A percentile compares a stretch with the other conserved stretches of the same genome.
phyloP scores from a whole-genome alignment of 2,113 vertebrate genomes.

The Chrysemys picta region DNA sequence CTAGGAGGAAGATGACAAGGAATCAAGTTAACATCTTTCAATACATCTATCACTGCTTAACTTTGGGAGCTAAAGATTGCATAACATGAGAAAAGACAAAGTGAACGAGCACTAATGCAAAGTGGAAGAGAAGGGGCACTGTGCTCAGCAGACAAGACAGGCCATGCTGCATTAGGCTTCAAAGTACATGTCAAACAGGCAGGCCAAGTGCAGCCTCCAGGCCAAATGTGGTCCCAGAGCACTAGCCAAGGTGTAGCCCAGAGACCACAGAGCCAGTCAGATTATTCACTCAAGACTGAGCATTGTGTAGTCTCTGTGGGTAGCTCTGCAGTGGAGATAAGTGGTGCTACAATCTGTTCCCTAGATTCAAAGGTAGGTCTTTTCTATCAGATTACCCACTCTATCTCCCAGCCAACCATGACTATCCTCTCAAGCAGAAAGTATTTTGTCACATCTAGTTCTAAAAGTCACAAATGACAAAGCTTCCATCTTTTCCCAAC shows the following conservation, averaged over 20 bases:
- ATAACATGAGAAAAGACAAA: accelerated
- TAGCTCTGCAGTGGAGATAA: background rate
- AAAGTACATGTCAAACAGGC: background rate
- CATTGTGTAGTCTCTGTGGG: background rate
- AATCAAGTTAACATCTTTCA: slow-evolving; percentile 9
- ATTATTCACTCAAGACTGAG: background rate
- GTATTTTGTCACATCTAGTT: background rate
- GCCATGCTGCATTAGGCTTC: background rate
- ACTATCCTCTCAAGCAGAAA: background rate
- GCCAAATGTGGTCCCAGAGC: background rate
- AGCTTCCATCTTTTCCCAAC: background rate
- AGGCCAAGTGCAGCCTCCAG: background rate
- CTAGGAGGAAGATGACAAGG: slow-evolving; percentile 73
- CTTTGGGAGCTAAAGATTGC: background rate
- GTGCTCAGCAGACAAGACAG: background rate
- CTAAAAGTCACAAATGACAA: background rate
- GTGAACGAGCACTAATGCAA: background rate
- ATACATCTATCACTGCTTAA: background rate
- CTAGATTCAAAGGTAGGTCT: no score
- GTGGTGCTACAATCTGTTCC: background rate
- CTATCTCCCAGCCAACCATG: background rate
- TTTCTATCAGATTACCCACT: background rate
- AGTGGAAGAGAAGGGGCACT: background rate
- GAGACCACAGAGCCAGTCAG: background rate
- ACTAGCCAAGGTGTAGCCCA: background rate